Base-by-base conservation (phyloP, 1,140 invertebrate genomes). In the Lasioglossum albipes region DNA sequence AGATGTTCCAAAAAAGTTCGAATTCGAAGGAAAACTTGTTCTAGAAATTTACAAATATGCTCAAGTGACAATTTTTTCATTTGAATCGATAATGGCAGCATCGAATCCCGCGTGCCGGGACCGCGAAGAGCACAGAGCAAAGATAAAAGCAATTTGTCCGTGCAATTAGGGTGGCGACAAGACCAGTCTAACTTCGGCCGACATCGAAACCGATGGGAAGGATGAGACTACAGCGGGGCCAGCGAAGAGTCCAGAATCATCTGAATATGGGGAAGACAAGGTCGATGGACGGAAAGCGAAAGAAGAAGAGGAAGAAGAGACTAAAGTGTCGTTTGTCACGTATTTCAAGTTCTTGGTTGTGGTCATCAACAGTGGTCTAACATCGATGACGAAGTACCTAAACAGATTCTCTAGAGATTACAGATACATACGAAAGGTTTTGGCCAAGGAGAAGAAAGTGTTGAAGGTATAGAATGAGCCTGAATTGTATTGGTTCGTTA, bases 361-460 rank as follows among this genome's bases (percentile, higher is more conserved):
- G 12, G 96, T 98, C 77, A 91, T 98, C 42, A 96, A 96, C 87
- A 98, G 98, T 86, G 93, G 96, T 16, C 95, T 99, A 89, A 96
- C 98, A 20, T 97, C 97, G n/a, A 89, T 97, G n/a, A 99, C 98
- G 7, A 95, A 94, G 68, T 95, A 96, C 80, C 93, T 99, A 54
- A 98, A 99, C 94, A 95, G 94, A 82, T 96, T 98, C 81, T 99
- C 98, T 0, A 94, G 96, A 49, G 98, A 99, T 93, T 99, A 99
- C 93, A 95, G 98, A 87, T 98, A 98, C 90, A 97, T 99, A 0
- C 96, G 98, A 10, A 95, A 96, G 67, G 95, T 96, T 22, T 93
- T 97, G 41, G 94, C 95, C 0, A 94, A 95, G 68, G 97, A 97
- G 89, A 98, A 98, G 92, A 97, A 96, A 91, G 91, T 95, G 72